Evolutionary conservation across 2,797 vertebrate genomes (phyloP), one percentile per base, ranked within the genome.

Genomic region (Hapalemur alaotrensis): DNA sequence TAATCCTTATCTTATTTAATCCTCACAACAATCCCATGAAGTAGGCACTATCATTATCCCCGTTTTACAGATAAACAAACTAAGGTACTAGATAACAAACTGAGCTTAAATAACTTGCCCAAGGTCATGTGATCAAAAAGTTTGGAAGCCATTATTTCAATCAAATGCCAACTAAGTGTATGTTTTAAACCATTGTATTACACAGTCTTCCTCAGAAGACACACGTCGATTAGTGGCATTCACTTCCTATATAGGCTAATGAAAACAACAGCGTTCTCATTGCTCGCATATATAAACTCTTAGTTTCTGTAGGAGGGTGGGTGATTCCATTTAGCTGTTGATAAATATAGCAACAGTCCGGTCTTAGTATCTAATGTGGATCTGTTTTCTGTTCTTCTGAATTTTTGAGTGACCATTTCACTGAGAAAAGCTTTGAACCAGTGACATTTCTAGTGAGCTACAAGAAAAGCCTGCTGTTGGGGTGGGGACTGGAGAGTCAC

Each of bases 31-130:
- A 20, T 35, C 7, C 63, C n/a, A 20, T 35, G 32, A 67, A 35
- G 32, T 67, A n/a, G 63, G 63, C 8, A 15, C 63, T 35, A 67
- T 43, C 65, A 30, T 41, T 35, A 35, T 20, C 32, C 32, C 32
- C 4, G 15, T 91, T 95, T 94, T 70, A 81, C 17, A 93, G 83
- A 59, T 48, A 89, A 61, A 88, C n/a, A 90, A 61, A 76, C 41
- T 57, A 18, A 86, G 63, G 78, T 18, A 35, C 63, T 67, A 20
- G 32, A 20, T 67, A 67, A 67, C 63, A 35, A 67, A 48, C 23
- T 17, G 15, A 81, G 10, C 30, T 63, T 80, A 86, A 81, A 70
- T 50, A 67, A 75, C 57, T 86, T 89, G 38, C 38, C 73, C 25
- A 25, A 23, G 52, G 57, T 76, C 85, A 84, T 67, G 43, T 28